phyloP scores from a whole-genome alignment of 2,113 vertebrate species.

The Circaetus cinerascens region DNA sequence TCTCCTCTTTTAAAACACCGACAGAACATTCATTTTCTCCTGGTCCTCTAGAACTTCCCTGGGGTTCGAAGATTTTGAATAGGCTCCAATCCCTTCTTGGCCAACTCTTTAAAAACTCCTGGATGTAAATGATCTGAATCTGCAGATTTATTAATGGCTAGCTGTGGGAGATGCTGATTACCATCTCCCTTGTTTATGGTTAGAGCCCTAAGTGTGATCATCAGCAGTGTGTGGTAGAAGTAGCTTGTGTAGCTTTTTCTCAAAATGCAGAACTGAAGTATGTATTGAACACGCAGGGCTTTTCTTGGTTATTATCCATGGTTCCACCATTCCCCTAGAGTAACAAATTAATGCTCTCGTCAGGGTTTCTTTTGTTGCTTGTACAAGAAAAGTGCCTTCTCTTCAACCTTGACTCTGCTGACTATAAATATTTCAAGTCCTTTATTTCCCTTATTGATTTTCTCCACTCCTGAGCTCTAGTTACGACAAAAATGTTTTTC shows the following conservation, averaged over 20 bases:
- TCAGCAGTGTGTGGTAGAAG: slow-evolving; percentile 56
- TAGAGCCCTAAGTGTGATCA: slow-evolving; percentile 44
- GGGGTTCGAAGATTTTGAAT: background rate
- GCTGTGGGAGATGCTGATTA: slow-evolving; percentile 68
- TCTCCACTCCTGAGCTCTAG: background rate
- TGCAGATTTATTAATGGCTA: slow-evolving; percentile 67
- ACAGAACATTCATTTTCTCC: slow-evolving; percentile 10
- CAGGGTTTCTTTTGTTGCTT: slow-evolving; percentile 33
- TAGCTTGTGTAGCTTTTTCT: slow-evolving; percentile 61
- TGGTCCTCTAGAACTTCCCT: slow-evolving; percentile 54
- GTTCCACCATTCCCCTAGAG: slow-evolving; percentile 9
- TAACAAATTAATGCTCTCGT: slow-evolving; percentile 36
- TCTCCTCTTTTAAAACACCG: background rate
- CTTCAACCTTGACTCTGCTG: slow-evolving; percentile 36
- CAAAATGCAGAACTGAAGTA: background rate
- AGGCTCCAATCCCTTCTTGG: background rate
- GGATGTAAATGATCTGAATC: slow-evolving; percentile 62
- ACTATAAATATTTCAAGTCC: slow-evolving; percentile 25
- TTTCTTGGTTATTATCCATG: slow-evolving; percentile 23
- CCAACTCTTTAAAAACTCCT: slow-evolving; percentile 12
- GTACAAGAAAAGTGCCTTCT: background rate
- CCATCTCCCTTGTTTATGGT: slow-evolving; percentile 63
- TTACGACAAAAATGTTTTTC: background rate
- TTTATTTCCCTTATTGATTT: slow-evolving; percentile 27
- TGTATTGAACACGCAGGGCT: slow-evolving; percentile 31